Conservation (phyloP, 2,797 vertebrate species). For the Phataginus tetradactyla region DNA sequence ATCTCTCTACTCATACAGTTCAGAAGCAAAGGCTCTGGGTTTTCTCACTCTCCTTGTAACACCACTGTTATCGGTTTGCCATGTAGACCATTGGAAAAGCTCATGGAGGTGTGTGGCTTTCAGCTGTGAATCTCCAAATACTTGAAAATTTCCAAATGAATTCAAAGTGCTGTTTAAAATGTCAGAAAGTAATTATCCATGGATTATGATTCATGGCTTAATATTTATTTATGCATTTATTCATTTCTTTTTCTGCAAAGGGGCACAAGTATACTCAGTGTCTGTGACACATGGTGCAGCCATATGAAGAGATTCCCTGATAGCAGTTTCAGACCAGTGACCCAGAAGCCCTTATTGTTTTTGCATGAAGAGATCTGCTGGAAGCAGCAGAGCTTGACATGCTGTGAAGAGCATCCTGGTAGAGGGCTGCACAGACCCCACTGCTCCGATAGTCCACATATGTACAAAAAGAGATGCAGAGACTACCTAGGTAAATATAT, state of each 20-base stretch:
- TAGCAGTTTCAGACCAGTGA: background rate
- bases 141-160: background rate
- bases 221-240: background rate
- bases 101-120: background rate
- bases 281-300: background rate
- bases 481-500: background rate
- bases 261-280: background rate
- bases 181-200: background rate
- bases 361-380: background rate
- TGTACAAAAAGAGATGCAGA: background rate
- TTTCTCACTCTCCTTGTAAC: background rate
- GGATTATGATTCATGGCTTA: background rate
- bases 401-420: background rate
- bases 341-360: background rate
- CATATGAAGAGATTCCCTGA: background rate
- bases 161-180: slow-evolving; percentile 5
- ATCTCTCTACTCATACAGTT: background rate
- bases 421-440: background rate
- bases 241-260: background rate
- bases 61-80: background rate
- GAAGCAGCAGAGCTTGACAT: background rate
- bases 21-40: background rate
- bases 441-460: background rate
- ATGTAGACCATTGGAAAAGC: background rate
- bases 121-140: background rate